A percentile compares a stretch with the other conserved stretches of the same genome.
These are phyloP conservation scores for Aythya fuligula DNA, from an alignment of 2,797 vertebrate genomes.

Conservation along the genomic window DNA sequence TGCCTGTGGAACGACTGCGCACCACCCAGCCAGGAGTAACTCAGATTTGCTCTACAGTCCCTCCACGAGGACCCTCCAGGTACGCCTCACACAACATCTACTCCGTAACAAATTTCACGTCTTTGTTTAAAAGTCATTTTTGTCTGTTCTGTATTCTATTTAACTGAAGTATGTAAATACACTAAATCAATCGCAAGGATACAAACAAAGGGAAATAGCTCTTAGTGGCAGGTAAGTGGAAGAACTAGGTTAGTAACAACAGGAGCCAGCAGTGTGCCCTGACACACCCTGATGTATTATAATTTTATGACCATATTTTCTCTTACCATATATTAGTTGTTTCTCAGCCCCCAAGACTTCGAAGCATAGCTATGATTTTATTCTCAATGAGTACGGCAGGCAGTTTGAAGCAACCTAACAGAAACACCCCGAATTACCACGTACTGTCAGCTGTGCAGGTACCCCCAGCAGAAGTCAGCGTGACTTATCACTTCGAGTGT, in stretches of 20 bases:
- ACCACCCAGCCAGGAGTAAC: background rate
- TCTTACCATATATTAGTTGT: conserved; percentile 34
- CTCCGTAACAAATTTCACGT: background rate
- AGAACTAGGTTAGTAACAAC: conserved; percentile 18
- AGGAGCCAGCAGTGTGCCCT: background rate
- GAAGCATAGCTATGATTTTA: conserved; percentile 47
- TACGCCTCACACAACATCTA: background rate
- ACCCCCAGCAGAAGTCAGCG: conserved; percentile 1
- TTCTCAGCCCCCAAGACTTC: conserved; percentile 45
- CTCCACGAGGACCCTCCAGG: background rate
- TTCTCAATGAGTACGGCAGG: conserved; percentile 63
- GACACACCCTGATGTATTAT: background rate
- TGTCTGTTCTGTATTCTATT: background rate
- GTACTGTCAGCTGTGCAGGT: conserved; percentile 54
- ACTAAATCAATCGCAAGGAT: background rate
- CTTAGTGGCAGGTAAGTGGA: background rate
- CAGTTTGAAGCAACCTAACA: conserved; percentile 50
- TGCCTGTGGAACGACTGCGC: background rate
- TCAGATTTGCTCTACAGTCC: background rate
- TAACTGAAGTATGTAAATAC: background rate
- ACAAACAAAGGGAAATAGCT: background rate
- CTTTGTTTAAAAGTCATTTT: background rate
- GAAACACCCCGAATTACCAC: conserved; percentile 40
- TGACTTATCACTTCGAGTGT: conserved; percentile 65
- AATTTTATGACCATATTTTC: conserved; percentile 24